A percentile compares a stretch with the other conserved stretches of the same genome.
These are phyloP conservation scores for Macrocentrus cingulum DNA, from an alignment of 1,140 invertebrate genomes.

Conservation along the genomic window DNA sequence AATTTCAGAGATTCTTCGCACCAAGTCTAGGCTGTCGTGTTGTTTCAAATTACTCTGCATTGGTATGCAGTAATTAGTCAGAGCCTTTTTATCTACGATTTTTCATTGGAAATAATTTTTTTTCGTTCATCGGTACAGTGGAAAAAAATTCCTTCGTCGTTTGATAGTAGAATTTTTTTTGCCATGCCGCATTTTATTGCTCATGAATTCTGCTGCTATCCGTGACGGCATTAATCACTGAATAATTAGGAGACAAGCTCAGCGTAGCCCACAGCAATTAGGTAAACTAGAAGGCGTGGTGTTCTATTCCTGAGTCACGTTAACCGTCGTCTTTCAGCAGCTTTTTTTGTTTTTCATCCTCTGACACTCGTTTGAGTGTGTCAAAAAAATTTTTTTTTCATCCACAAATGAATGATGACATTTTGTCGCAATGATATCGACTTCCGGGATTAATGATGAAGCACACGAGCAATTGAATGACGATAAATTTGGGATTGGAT, in stretches of 20 bases:
- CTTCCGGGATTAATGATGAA: background rate
- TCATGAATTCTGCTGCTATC: background rate
- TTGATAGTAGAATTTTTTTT: no score
- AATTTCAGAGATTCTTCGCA: background rate
- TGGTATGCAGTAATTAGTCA: background rate
- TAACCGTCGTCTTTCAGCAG: background rate
- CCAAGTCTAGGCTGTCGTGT: background rate
- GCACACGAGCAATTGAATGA: background rate
- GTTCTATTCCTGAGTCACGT: slow-evolving; percentile 44
- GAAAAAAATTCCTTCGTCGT: no score
- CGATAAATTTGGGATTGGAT: background rate
- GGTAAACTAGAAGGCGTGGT: slow-evolving; percentile 53
- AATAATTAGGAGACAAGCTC: slow-evolving; percentile 56
- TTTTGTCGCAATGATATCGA: background rate
- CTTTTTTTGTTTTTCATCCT: slow-evolving; percentile 12
- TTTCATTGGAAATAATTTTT: background rate
- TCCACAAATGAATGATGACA: background rate
- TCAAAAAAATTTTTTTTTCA: background rate
- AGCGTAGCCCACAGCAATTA: slow-evolving; percentile 48
- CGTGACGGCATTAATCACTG: slow-evolving; percentile 44
- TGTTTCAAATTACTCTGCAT: background rate
- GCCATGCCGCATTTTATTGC: background rate
- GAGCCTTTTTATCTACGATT: background rate
- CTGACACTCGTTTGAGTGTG: background rate
- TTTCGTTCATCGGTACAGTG: no score